Evolutionary conservation across 2,113 vertebrate species (phyloP).

Genomic region (Gobius niger): DNA sequence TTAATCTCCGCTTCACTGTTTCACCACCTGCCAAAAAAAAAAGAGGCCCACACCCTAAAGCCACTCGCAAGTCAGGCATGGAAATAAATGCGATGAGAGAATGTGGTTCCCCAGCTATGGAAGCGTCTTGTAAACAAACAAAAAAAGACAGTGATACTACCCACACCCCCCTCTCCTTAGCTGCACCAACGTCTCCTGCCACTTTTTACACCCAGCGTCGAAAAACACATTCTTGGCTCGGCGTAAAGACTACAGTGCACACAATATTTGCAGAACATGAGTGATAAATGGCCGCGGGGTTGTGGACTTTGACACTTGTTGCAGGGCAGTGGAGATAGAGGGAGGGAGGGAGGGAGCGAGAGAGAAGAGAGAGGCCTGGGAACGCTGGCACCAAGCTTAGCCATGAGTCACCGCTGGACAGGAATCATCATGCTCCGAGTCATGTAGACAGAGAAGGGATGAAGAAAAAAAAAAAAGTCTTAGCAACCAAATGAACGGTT

Average conservation of each 20-base stretch:
- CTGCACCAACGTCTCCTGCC: constrained; percentile 4
- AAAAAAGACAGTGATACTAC: constrained; percentile 16
- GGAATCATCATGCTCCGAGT: constrained; percentile 20
- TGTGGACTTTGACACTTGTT: constrained; percentile 52
- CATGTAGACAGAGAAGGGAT: background rate
- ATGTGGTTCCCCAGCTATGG: constrained; percentile 27
- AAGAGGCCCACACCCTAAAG: constrained; percentile 54
- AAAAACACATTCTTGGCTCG: constrained; percentile 29
- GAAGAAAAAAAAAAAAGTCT: constrained; percentile 20
- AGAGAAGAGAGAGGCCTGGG: constrained; percentile 26
- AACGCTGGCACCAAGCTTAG: constrained; percentile 22
- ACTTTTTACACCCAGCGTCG: constrained; percentile 9
- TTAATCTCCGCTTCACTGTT: constrained; percentile 39
- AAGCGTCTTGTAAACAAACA: constrained; percentile 4
- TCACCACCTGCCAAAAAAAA: constrained; percentile 40
- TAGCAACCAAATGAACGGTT: constrained; percentile 33
- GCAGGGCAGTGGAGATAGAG: background rate
- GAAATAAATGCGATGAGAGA: constrained; percentile 22
- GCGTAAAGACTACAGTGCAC: constrained; percentile 14
- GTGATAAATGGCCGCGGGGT: constrained; percentile 32
- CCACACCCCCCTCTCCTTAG: background rate
- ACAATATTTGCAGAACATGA: constrained; percentile 5
- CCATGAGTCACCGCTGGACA: constrained; percentile 53
- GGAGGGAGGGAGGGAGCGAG: no score
- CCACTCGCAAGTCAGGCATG: constrained; percentile 21